Evolutionary conservation across 2,888 invertebrate species (phyloP), one percentile per base, ranked within the genome.

Genomic region (Ennomos quercinarius): DNA sequence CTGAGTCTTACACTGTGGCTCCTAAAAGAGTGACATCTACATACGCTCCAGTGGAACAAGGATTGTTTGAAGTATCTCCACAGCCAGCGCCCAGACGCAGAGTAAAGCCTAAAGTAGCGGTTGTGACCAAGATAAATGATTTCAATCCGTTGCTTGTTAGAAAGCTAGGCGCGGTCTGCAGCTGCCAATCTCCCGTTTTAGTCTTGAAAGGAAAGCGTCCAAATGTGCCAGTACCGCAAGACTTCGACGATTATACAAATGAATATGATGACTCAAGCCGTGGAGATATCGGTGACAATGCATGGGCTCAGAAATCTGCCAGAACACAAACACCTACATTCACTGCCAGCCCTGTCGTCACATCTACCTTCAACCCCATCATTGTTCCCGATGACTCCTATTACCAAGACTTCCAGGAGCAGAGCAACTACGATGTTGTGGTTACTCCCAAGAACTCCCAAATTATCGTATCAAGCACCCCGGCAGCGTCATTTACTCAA

Each of bases 141-240:
- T 94, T 95, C 68, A 95, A 96, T 80, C 96, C 96, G 0, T 83
- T 96, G 9, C 87, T 96, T 12, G 93, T 96, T 0, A 93, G 95
- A 41, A 96, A 96, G 85, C 84, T 96, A 10, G 95, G 95, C 3
- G 96, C 96, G 4, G 95, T 96, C 52, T 96, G 96, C 68, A 95
- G 95, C 54, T 96, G 96, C 74, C 93, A 93, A 65, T 94, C 94
- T 0, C 94, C 94, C 46, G 85, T 93, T 0, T 69, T 94, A 38
- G 85, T 89, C 27, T 80, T 94, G 0, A 90, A 93, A 72, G 93
- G 93, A 70, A 89, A 72, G 62, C 85, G 87, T 68, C 91, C 91
- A 4, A 83, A 76, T 55, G 71, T 72, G 8, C 83, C 84, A 64
- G 66, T 67, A n/a, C 73, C 79, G 55, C 77, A 77, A 73, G 78